Conservation (phyloP, 1,140 invertebrate species). For the Gryllus bimaculatus region DNA sequence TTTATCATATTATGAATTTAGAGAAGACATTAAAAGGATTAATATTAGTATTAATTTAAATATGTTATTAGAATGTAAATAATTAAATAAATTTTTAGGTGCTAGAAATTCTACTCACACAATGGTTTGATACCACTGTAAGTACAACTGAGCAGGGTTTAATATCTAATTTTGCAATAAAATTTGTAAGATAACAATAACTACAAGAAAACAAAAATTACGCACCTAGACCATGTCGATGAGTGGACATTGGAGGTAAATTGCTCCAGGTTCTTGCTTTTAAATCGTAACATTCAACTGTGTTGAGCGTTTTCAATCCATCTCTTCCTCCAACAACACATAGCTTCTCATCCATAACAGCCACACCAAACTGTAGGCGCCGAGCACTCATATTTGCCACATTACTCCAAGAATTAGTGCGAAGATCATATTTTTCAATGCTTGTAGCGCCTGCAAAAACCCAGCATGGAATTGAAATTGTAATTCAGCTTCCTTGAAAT, state of each 20-base stretch:
- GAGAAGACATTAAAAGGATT: too few species aligned
- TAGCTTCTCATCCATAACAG: conserved; percentile 73
- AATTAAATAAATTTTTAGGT: too few species aligned
- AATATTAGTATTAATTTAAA: too few species aligned
- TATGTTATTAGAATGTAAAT: too few species aligned
- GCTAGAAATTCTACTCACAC: too few species aligned
- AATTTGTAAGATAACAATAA: too few species aligned
- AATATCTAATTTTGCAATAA: too few species aligned
- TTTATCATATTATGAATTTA: too few species aligned
- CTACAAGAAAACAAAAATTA: too few species aligned
- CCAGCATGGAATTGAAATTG: not conserved
- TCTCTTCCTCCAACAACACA: conserved; percentile 81
- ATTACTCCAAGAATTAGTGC: conserved; percentile 71
- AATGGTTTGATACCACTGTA: too few species aligned
- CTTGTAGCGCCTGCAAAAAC: conserved; percentile 57
- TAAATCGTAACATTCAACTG: conserved; percentile 36
- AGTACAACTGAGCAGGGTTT: too few species aligned
- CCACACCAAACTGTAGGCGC: conserved; percentile 81
- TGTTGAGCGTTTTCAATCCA: conserved; percentile 86
- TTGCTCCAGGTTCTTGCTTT: conserved; percentile 67
- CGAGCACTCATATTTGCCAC: conserved; percentile 71
- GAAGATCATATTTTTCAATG: conserved; percentile 81
- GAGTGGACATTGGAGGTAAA: conserved; percentile 82
- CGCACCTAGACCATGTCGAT: conserved; percentile 49
- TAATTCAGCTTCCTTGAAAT: not conserved